phyloP scores from a whole-genome alignment of 2,888 invertebrate species.

The Drosophila robusta region DNA sequence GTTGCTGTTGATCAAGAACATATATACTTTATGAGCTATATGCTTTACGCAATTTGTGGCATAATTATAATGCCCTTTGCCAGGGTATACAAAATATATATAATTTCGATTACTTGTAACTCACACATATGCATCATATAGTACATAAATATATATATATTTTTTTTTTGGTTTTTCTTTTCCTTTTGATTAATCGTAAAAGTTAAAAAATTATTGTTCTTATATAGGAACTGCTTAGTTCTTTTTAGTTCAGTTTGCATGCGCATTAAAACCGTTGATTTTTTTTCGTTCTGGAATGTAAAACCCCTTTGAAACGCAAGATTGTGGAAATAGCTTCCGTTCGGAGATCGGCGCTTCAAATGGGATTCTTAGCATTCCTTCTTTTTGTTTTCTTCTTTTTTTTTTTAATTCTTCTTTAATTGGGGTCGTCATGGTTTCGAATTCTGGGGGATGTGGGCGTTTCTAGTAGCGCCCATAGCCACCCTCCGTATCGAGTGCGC shows the following conservation, averaged over 20 bases:
- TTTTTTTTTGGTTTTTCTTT: conserved; percentile 17
- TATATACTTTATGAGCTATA: too few species aligned
- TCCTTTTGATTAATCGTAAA: conserved; percentile 48
- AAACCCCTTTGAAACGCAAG: conserved; percentile 7
- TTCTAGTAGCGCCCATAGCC: conserved; percentile 78
- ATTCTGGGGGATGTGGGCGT: conserved; percentile 1
- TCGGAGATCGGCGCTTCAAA: conserved; percentile 24
- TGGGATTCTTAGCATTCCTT: conserved; percentile 34
- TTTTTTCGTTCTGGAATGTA: background rate
- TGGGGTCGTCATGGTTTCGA: conserved; percentile 41
- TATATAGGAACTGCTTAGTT: conserved; percentile 66
- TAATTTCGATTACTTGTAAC: conserved; percentile 23
- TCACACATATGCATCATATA: conserved; percentile 12
- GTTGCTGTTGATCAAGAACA: too few species aligned
- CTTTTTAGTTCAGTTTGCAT: conserved; percentile 56
- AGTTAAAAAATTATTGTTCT: conserved; percentile 76
- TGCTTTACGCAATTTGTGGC: too few species aligned
- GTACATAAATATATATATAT: conserved; percentile 24
- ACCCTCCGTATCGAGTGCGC: conserved; percentile 70
- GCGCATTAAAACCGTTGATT: conserved; percentile 56
- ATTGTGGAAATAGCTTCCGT: too few species aligned
- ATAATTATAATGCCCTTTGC: too few species aligned
- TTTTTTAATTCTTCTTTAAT: background rate
- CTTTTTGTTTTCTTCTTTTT: background rate
- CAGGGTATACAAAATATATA: conserved; percentile 1